A percentile compares a stretch with the other conserved stretches of the same genome.
phyloP scores from a whole-genome alignment of 2,113 vertebrate species.

The Perca fluviatilis region DNA sequence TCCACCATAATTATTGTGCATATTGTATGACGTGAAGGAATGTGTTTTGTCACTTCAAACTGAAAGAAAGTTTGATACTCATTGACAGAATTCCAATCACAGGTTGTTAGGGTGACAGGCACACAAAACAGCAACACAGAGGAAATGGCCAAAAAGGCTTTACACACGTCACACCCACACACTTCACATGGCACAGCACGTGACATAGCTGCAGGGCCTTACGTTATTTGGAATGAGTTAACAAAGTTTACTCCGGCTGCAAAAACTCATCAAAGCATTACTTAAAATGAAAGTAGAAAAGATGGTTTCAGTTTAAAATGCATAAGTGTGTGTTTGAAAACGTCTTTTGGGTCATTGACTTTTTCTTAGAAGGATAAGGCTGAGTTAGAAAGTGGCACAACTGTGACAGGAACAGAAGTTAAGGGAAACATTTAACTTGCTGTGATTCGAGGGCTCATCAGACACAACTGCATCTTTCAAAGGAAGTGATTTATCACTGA shows the following conservation, averaged over 20 bases:
- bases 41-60: neutral
- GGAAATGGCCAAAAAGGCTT: conserved; percentile 1
- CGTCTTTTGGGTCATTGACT: neutral
- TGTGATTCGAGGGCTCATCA: neutral
- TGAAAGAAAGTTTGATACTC: neutral
- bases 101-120: conserved; percentile 19
- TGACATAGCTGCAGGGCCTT: conserved; percentile 34
- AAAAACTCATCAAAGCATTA: conserved; percentile 31
- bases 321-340: neutral
- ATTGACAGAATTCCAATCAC: conserved; percentile 5
- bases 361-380: neutral
- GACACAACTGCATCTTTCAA: neutral
- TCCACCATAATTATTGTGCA: neutral
- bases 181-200: conserved; percentile 56
- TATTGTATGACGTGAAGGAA: neutral
- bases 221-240: conserved; percentile 37
- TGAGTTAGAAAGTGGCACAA: neutral
- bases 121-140: conserved; percentile 32
- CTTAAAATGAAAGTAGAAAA: neutral
- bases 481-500: neutral
- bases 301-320: neutral
- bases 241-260: conserved; percentile 21
- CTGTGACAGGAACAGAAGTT: neutral
- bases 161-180: conserved; percentile 11
- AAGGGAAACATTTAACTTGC: conserved; percentile 9